A percentile compares a stretch with the other conserved stretches of the same genome.
Evolutionary conservation across 2,888 invertebrate species (phyloP).

Genomic region (Dioctria rufipes): DNA sequence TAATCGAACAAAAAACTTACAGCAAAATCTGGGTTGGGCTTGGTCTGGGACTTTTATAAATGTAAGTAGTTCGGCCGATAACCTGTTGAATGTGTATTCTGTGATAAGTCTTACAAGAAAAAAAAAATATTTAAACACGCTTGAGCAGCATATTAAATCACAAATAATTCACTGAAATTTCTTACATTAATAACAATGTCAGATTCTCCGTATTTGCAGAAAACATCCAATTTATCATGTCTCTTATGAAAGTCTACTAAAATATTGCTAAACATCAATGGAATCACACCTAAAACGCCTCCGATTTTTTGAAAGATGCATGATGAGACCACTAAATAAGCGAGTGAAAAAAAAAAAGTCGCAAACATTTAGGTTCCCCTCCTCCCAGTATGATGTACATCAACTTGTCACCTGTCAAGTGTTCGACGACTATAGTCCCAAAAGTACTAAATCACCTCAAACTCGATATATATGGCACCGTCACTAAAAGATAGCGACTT

Average conservation of each 20-base stretch:
- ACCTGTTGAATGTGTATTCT: no score
- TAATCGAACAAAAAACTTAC: no score
- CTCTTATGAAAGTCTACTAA: not conserved
- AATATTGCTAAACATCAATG: not conserved
- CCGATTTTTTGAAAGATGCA: not conserved
- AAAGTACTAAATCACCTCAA: conserved; percentile 14
- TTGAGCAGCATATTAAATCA: no score
- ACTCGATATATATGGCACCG: conserved; percentile 14
- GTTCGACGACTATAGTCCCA: not conserved
- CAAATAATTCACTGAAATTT: no score
- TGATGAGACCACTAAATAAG: not conserved
- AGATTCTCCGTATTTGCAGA: not conserved
- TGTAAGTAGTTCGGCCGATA: no score
- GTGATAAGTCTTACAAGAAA: no score
- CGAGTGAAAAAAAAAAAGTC: not conserved
- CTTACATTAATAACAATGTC: not conserved
- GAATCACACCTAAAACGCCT: not conserved
- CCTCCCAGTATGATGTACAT: not conserved
- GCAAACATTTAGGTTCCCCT: no score
- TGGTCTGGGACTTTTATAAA: no score
- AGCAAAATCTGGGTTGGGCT: no score
- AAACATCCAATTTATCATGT: not conserved
- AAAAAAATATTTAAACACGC: no score
- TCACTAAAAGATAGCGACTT: not conserved
- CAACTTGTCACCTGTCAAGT: conserved; percentile 23